These are phyloP conservation scores for Cherax quadricarinatus DNA, from an alignment of 1,140 invertebrate genomes.

Conservation along the genomic window DNA sequence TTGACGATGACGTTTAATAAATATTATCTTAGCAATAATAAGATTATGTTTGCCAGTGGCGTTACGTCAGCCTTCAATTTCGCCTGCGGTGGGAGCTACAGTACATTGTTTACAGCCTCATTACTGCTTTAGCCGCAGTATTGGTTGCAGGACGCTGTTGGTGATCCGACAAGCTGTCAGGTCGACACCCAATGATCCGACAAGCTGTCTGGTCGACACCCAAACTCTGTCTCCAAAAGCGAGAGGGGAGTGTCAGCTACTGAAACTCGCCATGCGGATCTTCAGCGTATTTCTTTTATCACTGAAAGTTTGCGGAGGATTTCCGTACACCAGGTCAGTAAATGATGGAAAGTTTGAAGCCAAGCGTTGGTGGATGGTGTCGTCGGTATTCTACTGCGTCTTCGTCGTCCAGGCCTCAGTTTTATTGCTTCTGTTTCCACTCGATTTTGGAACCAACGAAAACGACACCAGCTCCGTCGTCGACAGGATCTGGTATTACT, in stretches of 20 bases:
- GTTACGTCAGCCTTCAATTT: too few species aligned
- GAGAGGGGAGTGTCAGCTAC: neutral
- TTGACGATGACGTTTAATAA: too few species aligned
- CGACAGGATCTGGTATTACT: neutral
- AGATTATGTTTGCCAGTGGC: too few species aligned
- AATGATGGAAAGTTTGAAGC: neutral
- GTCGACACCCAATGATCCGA: too few species aligned
- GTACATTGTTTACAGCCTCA: too few species aligned
- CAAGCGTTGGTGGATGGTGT: neutral
- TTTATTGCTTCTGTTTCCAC: neutral
- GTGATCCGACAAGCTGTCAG: too few species aligned
- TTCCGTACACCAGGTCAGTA: neutral
- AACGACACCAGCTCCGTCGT: neutral
- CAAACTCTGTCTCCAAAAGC: too few species aligned
- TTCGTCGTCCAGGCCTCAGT: neutral
- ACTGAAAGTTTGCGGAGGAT: neutral
- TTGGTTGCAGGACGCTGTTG: too few species aligned
- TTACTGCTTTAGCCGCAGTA: too few species aligned
- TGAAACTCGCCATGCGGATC: neutral
- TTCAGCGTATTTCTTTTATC: neutral
- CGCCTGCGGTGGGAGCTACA: too few species aligned
- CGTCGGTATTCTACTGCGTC: neutral
- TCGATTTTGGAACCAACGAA: neutral
- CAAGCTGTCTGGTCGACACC: too few species aligned
- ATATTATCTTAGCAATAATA: too few species aligned